Evolutionary conservation across 2,797 vertebrate genomes (phyloP).

Genomic region (Falco berigora): DNA sequence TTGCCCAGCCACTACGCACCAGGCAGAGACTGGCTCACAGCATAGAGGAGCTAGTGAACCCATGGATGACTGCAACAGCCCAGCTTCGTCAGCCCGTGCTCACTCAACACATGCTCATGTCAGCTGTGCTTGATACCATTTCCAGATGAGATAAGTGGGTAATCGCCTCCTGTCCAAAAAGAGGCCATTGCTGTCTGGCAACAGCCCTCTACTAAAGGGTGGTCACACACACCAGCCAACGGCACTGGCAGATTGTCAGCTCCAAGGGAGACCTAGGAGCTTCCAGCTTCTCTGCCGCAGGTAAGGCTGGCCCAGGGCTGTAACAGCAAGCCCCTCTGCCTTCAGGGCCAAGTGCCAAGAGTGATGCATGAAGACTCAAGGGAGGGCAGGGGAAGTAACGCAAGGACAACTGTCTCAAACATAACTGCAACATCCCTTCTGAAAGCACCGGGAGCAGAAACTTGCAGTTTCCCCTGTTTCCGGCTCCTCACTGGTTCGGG

Average conservation of each 20-base stretch:
- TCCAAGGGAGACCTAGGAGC: background rate
- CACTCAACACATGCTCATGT: background rate
- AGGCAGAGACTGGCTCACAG: background rate
- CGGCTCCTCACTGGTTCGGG: background rate
- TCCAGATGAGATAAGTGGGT: background rate
- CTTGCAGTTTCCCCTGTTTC: background rate
- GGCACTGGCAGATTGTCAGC: background rate
- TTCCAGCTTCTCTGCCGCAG: background rate
- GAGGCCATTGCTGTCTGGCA: background rate
- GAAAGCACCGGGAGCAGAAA: background rate
- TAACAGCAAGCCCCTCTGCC: background rate
- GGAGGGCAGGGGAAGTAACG: background rate
- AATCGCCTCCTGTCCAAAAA: background rate
- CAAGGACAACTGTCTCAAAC: background rate
- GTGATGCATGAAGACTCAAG: fast-evolving
- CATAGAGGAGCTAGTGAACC: background rate
- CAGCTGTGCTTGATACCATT: background rate
- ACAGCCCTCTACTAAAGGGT: background rate
- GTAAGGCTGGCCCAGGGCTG: background rate
- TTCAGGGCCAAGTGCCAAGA: background rate
- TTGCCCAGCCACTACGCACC: background rate
- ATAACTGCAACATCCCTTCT: background rate
- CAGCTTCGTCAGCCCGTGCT: background rate
- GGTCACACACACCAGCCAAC: background rate
- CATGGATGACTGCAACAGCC: fast-evolving